Evolutionary conservation across 2,888 invertebrate genomes (phyloP).

Genomic region (Drosophila fulvimacula): DNA sequence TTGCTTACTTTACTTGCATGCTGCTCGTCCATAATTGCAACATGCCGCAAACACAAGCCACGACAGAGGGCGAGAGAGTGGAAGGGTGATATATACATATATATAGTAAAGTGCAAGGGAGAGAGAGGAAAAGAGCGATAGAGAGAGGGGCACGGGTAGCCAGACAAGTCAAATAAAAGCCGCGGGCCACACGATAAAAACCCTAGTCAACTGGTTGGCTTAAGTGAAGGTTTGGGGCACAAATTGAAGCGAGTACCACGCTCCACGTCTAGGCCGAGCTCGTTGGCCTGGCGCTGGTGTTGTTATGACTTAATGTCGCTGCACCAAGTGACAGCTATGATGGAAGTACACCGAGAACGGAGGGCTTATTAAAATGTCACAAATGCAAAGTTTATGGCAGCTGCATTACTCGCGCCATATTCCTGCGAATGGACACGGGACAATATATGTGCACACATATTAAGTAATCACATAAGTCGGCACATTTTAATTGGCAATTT

Average conservation of each 20-base stretch:
- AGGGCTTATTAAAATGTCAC: slow-evolving; percentile 82
- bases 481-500: background rate
- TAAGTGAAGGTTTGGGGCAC: slow-evolving; percentile 23
- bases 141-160: slow-evolving; percentile 11
- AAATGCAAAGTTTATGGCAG: slow-evolving; percentile 83
- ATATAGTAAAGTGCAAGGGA: background rate
- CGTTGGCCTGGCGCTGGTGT: slow-evolving; percentile 62
- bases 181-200: slow-evolving; percentile 60
- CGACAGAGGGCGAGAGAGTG: slow-evolving; percentile 3
- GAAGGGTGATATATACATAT: background rate
- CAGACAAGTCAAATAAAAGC: slow-evolving; percentile 75
- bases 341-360: slow-evolving; percentile 62
- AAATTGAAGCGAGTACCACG: slow-evolving; percentile 50
- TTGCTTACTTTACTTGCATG: slow-evolving; percentile 66
- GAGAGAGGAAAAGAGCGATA: slow-evolving; percentile 1
- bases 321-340: slow-evolving; percentile 68
- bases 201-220: slow-evolving; percentile 39
- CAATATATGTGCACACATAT: background rate
- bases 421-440: background rate
- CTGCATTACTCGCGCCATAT: slow-evolving; percentile 63
- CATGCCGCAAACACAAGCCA: slow-evolving; percentile 67
- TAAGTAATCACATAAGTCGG: background rate
- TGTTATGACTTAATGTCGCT: slow-evolving; percentile 76
- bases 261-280: slow-evolving; percentile 19
- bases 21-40: slow-evolving; percentile 77